These are phyloP conservation scores for Ctenochaetus hawaiiensis DNA, from an alignment of 2,797 vertebrate genomes.

Conservation along the genomic window DNA sequence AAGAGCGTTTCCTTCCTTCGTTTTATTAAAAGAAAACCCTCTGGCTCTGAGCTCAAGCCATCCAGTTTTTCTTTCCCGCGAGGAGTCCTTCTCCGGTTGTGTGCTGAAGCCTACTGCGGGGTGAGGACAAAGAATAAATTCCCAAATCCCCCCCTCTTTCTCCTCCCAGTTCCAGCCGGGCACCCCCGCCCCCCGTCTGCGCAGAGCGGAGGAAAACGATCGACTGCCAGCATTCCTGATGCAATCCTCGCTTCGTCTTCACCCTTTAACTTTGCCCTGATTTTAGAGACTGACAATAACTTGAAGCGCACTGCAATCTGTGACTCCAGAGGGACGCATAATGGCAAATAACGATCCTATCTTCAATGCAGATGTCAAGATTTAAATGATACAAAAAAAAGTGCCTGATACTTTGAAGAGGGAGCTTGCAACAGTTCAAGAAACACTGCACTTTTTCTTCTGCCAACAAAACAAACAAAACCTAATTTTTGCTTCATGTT, in stretches of 20 bases:
- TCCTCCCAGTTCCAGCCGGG: slow-evolving; percentile 68
- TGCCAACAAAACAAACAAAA: neutral
- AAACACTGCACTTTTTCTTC: neutral
- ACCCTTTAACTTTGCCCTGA: slow-evolving; percentile 1
- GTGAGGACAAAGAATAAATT: slow-evolving; percentile 84
- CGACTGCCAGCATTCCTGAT: slow-evolving; percentile 65
- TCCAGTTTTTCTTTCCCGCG: slow-evolving; percentile 28
- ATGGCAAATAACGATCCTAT: neutral
- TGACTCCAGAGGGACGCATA: neutral
- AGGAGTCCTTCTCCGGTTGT: slow-evolving; percentile 55
- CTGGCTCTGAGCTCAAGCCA: slow-evolving; percentile 59
- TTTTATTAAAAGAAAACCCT: slow-evolving; percentile 33
- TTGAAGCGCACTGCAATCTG: neutral
- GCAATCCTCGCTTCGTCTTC: slow-evolving; percentile 55
- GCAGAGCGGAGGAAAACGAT: slow-evolving; percentile 39
- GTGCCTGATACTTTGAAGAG: too few species aligned
- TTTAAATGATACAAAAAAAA: too few species aligned
- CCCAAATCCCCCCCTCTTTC: slow-evolving; percentile 70
- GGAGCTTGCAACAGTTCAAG: too few species aligned
- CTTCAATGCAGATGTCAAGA: neutral
- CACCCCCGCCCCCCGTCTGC: slow-evolving; percentile 72
- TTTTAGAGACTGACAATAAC: neutral
- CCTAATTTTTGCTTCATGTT: neutral
- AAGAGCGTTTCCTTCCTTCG: slow-evolving; percentile 23
- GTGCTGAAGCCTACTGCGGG: slow-evolving; percentile 59